These are phyloP conservation scores for Delphinus delphis DNA, from an alignment of 2,113 vertebrate species.

Conservation along the genomic window DNA sequence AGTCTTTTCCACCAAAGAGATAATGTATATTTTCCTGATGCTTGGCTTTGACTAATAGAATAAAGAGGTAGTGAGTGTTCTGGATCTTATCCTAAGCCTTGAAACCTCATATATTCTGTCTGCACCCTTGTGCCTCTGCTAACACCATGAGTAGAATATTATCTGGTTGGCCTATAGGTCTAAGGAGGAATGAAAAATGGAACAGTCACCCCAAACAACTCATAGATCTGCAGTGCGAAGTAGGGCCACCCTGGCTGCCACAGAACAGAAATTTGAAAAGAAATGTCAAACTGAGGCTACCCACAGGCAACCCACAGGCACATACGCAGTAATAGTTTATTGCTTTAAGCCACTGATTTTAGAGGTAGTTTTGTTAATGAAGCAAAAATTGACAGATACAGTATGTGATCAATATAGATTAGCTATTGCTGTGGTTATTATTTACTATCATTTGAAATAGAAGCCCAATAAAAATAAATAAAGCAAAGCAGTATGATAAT, in stretches of 20 bases:
- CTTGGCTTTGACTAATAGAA: background rate
- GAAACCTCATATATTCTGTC: background rate
- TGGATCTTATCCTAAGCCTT: background rate
- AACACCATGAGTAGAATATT: background rate
- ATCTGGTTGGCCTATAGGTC: background rate
- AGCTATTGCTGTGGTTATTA: background rate
- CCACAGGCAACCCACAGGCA: background rate
- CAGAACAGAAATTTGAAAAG: background rate
- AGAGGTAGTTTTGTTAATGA: background rate
- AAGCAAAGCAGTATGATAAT: slow-evolving; percentile 9
- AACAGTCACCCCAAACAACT: background rate
- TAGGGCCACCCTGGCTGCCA: background rate
- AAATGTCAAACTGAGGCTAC: background rate
- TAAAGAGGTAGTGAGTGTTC: background rate
- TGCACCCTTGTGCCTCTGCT: background rate
- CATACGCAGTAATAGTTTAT: background rate
- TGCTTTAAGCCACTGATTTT: slow-evolving; percentile 8
- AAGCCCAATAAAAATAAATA: slow-evolving; percentile 23
- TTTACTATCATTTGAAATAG: slow-evolving; percentile 18
- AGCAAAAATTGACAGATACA: slow-evolving; percentile 39
- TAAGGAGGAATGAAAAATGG: background rate
- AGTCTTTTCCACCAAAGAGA: background rate
- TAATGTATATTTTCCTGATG: background rate
- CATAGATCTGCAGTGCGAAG: background rate
- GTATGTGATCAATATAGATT: slow-evolving; percentile 29